These are phyloP conservation scores for Halcyon leucocephala DNA, from an alignment of 2,797 vertebrate species.

Conservation along the genomic window DNA sequence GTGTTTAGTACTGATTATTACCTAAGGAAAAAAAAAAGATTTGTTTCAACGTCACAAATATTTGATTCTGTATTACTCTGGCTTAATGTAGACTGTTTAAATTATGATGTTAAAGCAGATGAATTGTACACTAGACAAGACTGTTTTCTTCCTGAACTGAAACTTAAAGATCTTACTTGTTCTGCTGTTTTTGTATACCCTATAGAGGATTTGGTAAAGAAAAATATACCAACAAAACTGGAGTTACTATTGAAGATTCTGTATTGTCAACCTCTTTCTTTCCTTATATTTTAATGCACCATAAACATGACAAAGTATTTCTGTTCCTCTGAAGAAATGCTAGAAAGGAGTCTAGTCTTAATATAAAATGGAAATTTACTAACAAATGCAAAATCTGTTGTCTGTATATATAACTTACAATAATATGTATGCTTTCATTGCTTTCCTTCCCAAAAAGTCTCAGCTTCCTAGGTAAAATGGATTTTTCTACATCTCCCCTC, in stretches of 20 bases:
- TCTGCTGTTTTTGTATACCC: conserved; percentile 23
- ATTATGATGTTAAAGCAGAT: conserved; percentile 19
- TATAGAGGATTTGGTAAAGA: conserved; percentile 29
- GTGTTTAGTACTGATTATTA: conserved; percentile 26
- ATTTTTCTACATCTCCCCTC: neutral
- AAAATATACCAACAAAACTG: conserved; percentile 49
- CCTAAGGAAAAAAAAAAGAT: neutral
- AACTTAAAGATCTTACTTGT: neutral
- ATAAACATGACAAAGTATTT: neutral
- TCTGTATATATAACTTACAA: neutral
- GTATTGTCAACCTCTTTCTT: conserved; percentile 30
- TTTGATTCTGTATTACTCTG: conserved; percentile 30
- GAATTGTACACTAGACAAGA: conserved; percentile 18
- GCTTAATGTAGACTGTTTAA: neutral
- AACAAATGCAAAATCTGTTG: neutral
- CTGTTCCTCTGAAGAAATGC: conserved; percentile 2
- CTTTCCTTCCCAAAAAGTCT: neutral
- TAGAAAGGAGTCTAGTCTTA: conserved; percentile 11
- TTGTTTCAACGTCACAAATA: conserved; percentile 5
- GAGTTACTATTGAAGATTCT: conserved; percentile 31
- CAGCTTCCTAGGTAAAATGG: neutral
- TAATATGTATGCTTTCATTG: neutral
- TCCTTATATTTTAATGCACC: neutral
- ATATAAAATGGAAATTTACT: conserved; percentile 18
- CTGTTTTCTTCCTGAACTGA: conserved; percentile 24